These are phyloP conservation scores for Formica aserva DNA, from an alignment of 2,888 invertebrate species.

Conservation along the genomic window DNA sequence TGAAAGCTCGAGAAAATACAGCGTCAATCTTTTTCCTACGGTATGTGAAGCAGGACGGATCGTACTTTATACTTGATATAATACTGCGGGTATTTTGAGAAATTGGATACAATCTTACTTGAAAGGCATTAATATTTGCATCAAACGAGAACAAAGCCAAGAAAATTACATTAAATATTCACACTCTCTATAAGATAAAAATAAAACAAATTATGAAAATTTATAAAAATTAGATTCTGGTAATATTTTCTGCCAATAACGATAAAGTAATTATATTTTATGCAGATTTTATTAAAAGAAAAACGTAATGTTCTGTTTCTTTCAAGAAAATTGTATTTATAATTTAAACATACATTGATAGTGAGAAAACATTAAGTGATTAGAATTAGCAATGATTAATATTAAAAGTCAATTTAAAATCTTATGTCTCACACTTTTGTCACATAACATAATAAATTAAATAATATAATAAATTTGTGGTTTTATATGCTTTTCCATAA, in stretches of 20 bases:
- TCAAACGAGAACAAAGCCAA: conserved; percentile 87
- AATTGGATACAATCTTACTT: conserved; percentile 84
- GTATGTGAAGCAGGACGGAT: conserved; percentile 85
- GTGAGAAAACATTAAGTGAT: too few relatives aligned
- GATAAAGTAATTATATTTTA: background rate
- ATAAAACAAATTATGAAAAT: background rate
- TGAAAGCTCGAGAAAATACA: conserved; percentile 87
- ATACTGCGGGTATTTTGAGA: conserved; percentile 87
- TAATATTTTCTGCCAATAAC: background rate
- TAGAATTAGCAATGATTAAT: background rate
- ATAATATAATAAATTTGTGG: background rate
- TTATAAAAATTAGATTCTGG: background rate
- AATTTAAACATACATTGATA: background rate
- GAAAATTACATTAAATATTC: conserved; percentile 88
- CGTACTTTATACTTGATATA: conserved; percentile 89
- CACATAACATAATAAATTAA: background rate
- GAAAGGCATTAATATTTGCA: conserved; percentile 87
- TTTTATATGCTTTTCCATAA: too few relatives aligned
- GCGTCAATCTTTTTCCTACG: conserved; percentile 86
- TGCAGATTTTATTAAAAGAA: background rate
- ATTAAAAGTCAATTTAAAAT: background rate
- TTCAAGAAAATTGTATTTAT: background rate
- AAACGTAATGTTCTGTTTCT: background rate
- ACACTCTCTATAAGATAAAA: conserved; percentile 86
- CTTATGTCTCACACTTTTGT: too few relatives aligned